Base-by-base conservation (phyloP, 2,888 invertebrate species). In the Orchesella flavescens region DNA sequence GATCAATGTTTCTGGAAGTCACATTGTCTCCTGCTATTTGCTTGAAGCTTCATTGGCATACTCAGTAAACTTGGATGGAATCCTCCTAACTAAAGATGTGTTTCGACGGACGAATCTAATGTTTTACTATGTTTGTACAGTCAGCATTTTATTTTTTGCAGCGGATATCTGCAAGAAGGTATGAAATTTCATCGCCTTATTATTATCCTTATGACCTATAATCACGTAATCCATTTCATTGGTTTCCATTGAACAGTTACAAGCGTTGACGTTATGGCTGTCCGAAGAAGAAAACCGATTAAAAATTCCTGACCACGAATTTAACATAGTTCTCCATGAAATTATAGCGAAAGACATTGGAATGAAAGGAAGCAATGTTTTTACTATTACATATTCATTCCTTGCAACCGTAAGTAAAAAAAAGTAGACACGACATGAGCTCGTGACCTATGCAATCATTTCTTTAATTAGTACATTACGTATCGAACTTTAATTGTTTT, bases 381-480 rank as follows among this genome's bases (percentile, higher is more conserved):
- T 83, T 43, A 83, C 83, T 3, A 77, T 83, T 9, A 83, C 69
- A 0, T 82, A 82, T 44, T 63, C 82, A 0, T 23, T 76, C 12
- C 13, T 65, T 15, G 75, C 75, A 9, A 61, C 23, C 19, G 82
- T 82, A 71, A 12, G n/a, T 3, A 5, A 17, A 34, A 4, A 34
- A 34, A 4, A 34, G 7, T 34, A 7, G n/a, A 7, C 34, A 34
- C 34, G 34, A 34, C 34, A 34, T 34, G 3, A 34, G 34, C 7
- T 4, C 34, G 34, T 34, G 34, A 7, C 34, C 34, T 4, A n/a
- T n/a, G n/a, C n/a, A 34, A 34, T 4, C 53, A 5, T n/a, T 53
- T 53, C 53, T 53, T 5, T 5, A 3, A 17, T 53, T 13, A 34
- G 34, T 34, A 4, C 34, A 34, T 34, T 34, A 7, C 7, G 7